Base-by-base conservation (phyloP, 2,888 invertebrate genomes). In the Limnephilus marmoratus region DNA sequence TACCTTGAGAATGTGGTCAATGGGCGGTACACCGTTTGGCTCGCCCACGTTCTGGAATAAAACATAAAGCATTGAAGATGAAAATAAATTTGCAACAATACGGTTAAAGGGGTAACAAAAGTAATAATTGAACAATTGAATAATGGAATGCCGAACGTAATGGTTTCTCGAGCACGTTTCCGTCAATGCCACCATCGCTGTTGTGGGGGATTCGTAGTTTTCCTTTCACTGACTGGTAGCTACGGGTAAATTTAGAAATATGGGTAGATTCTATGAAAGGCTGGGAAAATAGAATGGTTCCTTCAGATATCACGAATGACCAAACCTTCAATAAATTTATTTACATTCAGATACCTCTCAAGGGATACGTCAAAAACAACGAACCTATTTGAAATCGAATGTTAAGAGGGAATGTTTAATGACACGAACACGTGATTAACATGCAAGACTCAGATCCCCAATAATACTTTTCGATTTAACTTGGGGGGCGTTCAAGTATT, bases 1-100 rank as follows among this genome's bases (percentile, higher is more conserved):
- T 95, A 97, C 97, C 96, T 97, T 97, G 94, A 97, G 96, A 95
- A 97, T 97, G 95, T 96, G 97, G 95, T 97, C 97, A 95, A 97
- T 96, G 94, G 96, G 96, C 88, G 96, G 96, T 94, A 96, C 96
- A 94, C 97, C 96, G 94, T 96, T 96, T 94, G 97, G 96, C 94
- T 96, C 96, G 94, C 96, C 95, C 94, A 95, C 94, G 94, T 94
- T 95, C 96, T 96, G 96, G 93, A 95, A 95, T 93, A 93, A 94
- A 94, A 94, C 37, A 83, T 11, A 24, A 68, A 68, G 68, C 24
- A 68, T 68, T 68, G 68, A 68, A 24, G 68, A 7, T 24, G 68
- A 24, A n/a, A 68, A 68, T 68, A 68, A 68, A 68, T 68, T 1
- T 24, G 24, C 9, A 68, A 68, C 24, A 68, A 68, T 68, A 24